These are phyloP conservation scores for Barnardius zonarius DNA, from an alignment of 2,113 vertebrate genomes.

Conservation along the genomic window DNA sequence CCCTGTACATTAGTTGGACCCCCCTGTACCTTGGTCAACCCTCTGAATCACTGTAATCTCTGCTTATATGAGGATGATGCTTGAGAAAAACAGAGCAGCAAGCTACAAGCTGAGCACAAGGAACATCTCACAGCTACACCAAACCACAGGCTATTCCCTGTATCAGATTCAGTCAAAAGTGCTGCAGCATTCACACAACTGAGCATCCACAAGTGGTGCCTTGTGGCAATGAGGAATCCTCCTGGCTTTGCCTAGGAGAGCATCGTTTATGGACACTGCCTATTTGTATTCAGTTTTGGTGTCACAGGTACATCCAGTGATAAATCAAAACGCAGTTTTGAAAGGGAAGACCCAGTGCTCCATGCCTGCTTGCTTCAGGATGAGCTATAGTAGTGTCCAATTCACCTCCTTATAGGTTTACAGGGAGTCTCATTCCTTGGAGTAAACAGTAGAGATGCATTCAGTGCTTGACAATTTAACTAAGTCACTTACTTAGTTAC, in stretches of 20 bases:
- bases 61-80: background rate
- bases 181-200: background rate
- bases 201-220: background rate
- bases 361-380: background rate
- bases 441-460: background rate
- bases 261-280: fast-evolving
- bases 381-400: background rate
- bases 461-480: background rate
- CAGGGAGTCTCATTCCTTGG: background rate
- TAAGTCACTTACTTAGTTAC: background rate
- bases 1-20: too few relatives aligned
- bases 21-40: too few relatives aligned
- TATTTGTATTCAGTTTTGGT: background rate
- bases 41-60: background rate
- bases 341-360: background rate
- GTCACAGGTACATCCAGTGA: background rate
- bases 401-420: background rate
- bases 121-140: background rate
- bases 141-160: background rate
- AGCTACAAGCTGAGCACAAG: background rate
- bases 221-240: background rate
- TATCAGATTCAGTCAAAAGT: background rate
- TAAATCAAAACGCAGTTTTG: background rate
- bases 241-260: background rate
- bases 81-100: background rate